Conservation (phyloP, 2,888 invertebrate species). For the Elgonia sp. region DNA sequence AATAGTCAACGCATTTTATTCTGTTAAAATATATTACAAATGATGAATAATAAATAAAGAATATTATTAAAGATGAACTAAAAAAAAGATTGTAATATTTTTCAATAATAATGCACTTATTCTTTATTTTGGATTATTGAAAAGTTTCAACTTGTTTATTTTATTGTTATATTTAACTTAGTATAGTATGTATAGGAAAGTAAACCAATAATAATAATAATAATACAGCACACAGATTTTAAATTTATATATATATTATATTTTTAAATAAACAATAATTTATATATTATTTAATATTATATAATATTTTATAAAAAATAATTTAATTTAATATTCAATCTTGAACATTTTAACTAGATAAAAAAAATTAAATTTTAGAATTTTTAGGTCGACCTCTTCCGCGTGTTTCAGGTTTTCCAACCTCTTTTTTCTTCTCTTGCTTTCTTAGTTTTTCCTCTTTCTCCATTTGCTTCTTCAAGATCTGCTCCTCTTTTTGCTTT, state of each 20-base stretch:
- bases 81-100: background rate
- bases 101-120: background rate
- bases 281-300: background rate
- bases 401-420: background rate
- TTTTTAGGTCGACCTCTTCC: slow-evolving; percentile 31
- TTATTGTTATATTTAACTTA: too few species aligned
- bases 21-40: background rate
- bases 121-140: background rate
- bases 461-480: slow-evolving; percentile 3
- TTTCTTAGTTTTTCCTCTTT: slow-evolving; percentile 24
- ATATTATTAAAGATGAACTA: background rate
- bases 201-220: background rate
- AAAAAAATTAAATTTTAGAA: background rate
- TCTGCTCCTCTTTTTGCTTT: slow-evolving; percentile 12
- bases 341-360: background rate
- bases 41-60: background rate
- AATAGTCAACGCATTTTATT: background rate
- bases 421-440: slow-evolving; percentile 10
- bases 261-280: background rate
- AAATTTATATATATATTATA: background rate
- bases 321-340: background rate
- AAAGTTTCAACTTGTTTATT: too few species aligned
- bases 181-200: too few species aligned
- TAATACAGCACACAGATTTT: background rate
- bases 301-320: background rate